Percentiles rank a stretch among this genome's conserved stretches.
These are phyloP conservation scores for Pecten maximus DNA, from an alignment of 2,888 invertebrate genomes.

Conservation along the genomic window DNA sequence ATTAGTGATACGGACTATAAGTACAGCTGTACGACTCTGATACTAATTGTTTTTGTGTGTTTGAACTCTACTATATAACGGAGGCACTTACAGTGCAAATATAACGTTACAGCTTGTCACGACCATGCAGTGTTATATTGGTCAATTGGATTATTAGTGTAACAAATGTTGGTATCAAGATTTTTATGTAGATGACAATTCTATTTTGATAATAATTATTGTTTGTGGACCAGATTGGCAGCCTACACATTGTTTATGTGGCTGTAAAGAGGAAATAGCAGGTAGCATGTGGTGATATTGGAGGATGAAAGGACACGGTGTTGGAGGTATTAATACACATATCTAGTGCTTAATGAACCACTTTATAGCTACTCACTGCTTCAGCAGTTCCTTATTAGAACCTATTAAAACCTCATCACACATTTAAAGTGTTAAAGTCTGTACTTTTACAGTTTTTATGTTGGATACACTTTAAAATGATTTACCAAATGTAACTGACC, in stretches of 20 bases:
- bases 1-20: not conserved
- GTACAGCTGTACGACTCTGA: not conserved
- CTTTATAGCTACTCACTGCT: not conserved
- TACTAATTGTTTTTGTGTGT: not conserved
- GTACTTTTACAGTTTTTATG: not conserved
- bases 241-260: not conserved
- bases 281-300: not conserved
- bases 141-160: not conserved
- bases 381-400: not conserved
- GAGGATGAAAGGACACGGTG: not conserved
- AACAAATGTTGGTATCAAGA: not conserved
- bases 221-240: not conserved
- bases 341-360: constrained; percentile 6
- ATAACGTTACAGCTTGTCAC: not conserved
- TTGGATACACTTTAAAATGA: not conserved
- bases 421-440: not conserved
- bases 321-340: not conserved
- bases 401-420: constrained; percentile 24
- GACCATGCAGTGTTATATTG: not conserved
- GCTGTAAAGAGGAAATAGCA: not conserved
- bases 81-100: not conserved
- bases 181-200: not conserved
- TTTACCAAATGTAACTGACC: not conserved
- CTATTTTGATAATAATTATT: constrained; percentile 14
- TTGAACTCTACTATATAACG: not conserved